Evolutionary conservation across 1,140 invertebrate genomes (phyloP).

Genomic region (Euwallacea similis): DNA sequence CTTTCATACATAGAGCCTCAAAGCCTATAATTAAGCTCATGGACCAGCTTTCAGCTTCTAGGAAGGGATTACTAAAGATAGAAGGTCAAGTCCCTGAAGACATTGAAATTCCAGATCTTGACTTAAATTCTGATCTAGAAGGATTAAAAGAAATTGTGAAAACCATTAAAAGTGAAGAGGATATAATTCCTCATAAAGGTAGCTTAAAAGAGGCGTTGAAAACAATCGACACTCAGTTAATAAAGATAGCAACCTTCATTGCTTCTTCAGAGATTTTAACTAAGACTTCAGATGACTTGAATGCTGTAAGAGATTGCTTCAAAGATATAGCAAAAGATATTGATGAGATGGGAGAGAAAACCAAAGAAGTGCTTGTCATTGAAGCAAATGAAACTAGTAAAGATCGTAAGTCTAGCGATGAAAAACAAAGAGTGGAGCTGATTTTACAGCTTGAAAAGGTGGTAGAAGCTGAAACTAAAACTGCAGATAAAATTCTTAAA

Average conservation of each 20-base stretch:
- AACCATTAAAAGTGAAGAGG: constrained; percentile 24
- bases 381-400: constrained; percentile 5
- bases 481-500: background rate
- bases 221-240: constrained; percentile 15
- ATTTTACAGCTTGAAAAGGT: constrained; percentile 11
- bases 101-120: constrained; percentile 1
- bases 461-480: constrained; percentile 9
- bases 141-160: constrained; percentile 20
- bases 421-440: constrained; percentile 16
- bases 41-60: constrained; percentile 14
- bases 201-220: constrained; percentile 15
- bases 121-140: constrained; percentile 9
- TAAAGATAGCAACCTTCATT: background rate
- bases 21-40: constrained; percentile 20
- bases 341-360: constrained; percentile 21
- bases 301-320: constrained; percentile 11
- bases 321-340: constrained; percentile 28
- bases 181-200: constrained; percentile 26
- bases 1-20: constrained; percentile 16
- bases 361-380: constrained; percentile 21
- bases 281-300: background rate
- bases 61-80: constrained; percentile 13
- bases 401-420: background rate
- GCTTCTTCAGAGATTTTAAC: background rate
- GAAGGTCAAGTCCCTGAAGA: background rate